Evolutionary conservation across 2,888 invertebrate species (phyloP), one percentile per base, ranked within the genome.

Genomic region (Trichopoda pennipes): DNA sequence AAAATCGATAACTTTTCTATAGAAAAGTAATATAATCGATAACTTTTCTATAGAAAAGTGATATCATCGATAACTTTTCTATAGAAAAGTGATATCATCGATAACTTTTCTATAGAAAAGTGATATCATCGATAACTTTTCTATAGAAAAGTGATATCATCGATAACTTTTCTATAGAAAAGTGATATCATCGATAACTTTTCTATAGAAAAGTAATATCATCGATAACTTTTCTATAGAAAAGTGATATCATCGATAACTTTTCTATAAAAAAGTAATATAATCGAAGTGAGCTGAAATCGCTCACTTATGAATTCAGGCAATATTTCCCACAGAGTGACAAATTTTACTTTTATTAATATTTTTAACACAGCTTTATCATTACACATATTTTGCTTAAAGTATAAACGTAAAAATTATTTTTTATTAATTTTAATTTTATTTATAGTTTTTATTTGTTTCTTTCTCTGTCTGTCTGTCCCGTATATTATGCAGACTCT

Each of bases 401-500:
- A 12, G 12, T 38, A 23, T 2, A 8, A 21, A 16, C 12, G 14
- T 21, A 60, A 49, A 21, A 32, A 28, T 28, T 28, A 6, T 55
- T 19, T 35, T 66, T 60, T 38, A 28, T 38, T 58, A 64, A 74
- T 19, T 64, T 51, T 28, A 38, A 64, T 49, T 49, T 49, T 38
- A 4, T 56, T 56, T 64, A 47, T 35, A n/a, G n/a, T n/a, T n/a
- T n/a, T n/a, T n/a, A n/a, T n/a, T n/a, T 73, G 55, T 56, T 56
- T 44, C n/a, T 63, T 61, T 23, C 10, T 58, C 47, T 32, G 58
- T 51, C 38, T 58, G 55, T 17, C 68, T 14, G 3, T 55, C 28
- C 8, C 16, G 2, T 49, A 35, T 38, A 35, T 35, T 38, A 35
- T 10, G 14, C 9, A 61, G 19, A 21, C n/a, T 7, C 28, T 28